These are phyloP conservation scores for Ennomos quercinarius DNA, from an alignment of 2,888 invertebrate genomes.

Conservation along the genomic window DNA sequence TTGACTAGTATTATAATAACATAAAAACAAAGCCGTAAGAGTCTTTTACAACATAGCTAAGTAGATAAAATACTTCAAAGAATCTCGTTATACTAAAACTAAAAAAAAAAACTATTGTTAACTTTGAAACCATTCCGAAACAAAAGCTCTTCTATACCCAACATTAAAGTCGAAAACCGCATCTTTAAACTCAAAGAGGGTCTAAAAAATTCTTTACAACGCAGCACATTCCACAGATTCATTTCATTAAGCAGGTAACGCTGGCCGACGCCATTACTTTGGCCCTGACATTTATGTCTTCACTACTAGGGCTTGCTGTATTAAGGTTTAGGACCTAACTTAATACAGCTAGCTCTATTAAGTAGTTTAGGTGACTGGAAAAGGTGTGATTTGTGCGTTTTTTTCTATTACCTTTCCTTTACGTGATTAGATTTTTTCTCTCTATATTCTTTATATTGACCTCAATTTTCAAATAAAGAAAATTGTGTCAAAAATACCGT, in stretches of 20 bases:
- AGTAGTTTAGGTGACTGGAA: constrained; percentile 32
- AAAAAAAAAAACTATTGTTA: constrained; percentile 15
- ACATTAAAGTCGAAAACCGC: constrained; percentile 38
- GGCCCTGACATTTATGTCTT: constrained; percentile 42
- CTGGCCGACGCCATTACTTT: constrained; percentile 30
- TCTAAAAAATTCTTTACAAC: constrained; percentile 52
- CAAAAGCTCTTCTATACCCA: constrained; percentile 29
- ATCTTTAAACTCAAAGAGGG: constrained; percentile 25
- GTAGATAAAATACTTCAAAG: too few relatives aligned
- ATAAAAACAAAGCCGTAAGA: too few relatives aligned
- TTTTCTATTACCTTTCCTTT: neutral
- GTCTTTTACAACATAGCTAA: too few relatives aligned
- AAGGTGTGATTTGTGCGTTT: constrained; percentile 5
- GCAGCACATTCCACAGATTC: constrained; percentile 65
- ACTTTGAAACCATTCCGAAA: constrained; percentile 4
- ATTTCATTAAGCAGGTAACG: constrained; percentile 64
- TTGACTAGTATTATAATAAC: too few relatives aligned
- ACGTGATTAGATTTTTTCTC: too few relatives aligned
- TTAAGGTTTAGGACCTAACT: too few relatives aligned
- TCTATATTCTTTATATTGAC: constrained; percentile 9
- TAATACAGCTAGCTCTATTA: too few relatives aligned
- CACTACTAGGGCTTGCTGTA: constrained; percentile 37
- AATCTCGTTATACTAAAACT: neutral
- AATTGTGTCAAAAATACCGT: too few relatives aligned
- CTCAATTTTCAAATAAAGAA: constrained; percentile 1